Evolutionary conservation across 2,113 vertebrate genomes (phyloP).

Genomic region (Eolophus roseicapilla): DNA sequence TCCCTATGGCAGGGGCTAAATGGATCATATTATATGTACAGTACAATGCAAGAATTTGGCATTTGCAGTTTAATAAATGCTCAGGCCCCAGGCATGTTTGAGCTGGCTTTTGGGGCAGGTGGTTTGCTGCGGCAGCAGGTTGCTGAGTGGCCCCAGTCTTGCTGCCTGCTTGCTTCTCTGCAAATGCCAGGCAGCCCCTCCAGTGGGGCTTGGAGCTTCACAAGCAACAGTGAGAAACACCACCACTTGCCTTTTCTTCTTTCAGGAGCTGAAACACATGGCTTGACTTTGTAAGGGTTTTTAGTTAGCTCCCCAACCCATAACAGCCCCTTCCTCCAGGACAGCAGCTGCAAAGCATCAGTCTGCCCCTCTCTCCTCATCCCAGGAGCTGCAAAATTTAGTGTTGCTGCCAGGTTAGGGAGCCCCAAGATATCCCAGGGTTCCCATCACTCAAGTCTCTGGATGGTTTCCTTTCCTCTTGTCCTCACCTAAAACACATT

Average conservation of each 20-base stretch:
- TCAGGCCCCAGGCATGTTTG: accelerated
- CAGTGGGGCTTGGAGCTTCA: not conserved
- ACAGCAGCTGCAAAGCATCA: not conserved
- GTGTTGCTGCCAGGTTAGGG: not conserved
- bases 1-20: not conserved
- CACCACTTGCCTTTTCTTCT: not conserved
- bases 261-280: not conserved
- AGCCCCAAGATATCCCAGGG: not conserved
- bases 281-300: not conserved
- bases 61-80: not conserved
- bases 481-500: not conserved
- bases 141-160: accelerated
- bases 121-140: not conserved
- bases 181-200: not conserved
- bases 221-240: not conserved
- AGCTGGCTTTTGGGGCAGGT: not conserved
- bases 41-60: not conserved
- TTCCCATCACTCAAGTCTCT: not conserved
- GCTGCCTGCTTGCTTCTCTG: not conserved
- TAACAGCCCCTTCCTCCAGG: not conserved
- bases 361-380: not conserved
- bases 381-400: not conserved
- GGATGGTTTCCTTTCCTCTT: not conserved
- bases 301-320: not conserved
- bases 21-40: not conserved